Percentiles rank a stretch among this genome's conserved stretches.
Evolutionary conservation across 2,797 vertebrate genomes (phyloP).

Genomic region (Gallinago solitaria): DNA sequence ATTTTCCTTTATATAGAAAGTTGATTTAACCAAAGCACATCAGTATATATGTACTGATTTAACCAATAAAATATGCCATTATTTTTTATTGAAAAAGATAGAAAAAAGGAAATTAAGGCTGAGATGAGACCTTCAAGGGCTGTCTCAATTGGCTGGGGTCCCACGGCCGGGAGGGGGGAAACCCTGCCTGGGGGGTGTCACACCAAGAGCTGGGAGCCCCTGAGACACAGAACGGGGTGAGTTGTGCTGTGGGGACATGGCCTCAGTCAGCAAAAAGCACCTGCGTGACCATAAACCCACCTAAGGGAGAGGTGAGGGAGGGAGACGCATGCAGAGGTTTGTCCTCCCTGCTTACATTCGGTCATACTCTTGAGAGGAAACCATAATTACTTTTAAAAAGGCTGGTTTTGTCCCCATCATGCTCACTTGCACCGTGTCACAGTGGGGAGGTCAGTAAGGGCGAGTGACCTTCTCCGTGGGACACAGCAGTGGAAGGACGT

Average conservation of each 20-base stretch:
- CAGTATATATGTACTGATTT: not conserved
- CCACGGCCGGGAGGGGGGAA: rapidly evolving
- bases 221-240: rapidly evolving
- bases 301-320: not conserved
- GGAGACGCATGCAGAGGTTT: not conserved
- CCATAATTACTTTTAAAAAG: rapidly evolving
- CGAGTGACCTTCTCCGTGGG: not conserved
- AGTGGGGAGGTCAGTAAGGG: rapidly evolving
- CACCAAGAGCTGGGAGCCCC: no score
- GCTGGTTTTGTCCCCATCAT: not conserved
- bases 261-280: rapidly evolving
- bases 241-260: not conserved
- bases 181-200: not conserved
- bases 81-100: not conserved
- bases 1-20: not conserved
- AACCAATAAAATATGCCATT: not conserved
- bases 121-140: not conserved
- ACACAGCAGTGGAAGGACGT: rapidly evolving
- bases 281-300: not conserved
- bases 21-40: not conserved
- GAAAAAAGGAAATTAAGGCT: not conserved
- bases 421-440: not conserved
- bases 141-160: not conserved
- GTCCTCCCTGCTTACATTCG: not conserved
- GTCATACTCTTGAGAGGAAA: not conserved